Percentiles rank a stretch among this genome's conserved stretches.
Conservation (phyloP, 2,888 invertebrate genomes). For the Torymus texanus region DNA sequence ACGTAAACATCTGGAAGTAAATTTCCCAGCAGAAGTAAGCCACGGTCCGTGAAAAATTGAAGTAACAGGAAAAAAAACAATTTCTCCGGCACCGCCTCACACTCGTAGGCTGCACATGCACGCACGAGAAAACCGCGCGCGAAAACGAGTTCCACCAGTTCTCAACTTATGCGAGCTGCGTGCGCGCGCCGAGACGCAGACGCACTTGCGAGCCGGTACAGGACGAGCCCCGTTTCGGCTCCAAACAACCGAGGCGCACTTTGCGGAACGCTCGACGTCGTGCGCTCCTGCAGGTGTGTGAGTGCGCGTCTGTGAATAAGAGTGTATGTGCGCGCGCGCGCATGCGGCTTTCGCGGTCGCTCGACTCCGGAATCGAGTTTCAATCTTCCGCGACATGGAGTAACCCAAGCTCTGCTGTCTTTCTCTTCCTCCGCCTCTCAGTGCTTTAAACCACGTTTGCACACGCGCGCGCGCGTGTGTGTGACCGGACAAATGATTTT, state of each 20-base stretch:
- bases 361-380: constrained; percentile 45
- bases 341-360: constrained; percentile 49
- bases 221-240: too few relatives aligned
- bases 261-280: neutral
- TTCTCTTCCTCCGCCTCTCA: neutral
- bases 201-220: too few relatives aligned
- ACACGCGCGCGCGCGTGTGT: neutral
- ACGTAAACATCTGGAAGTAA: too few relatives aligned
- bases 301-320: too few relatives aligned
- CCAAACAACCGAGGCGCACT: constrained; percentile 9
- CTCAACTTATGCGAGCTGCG: neutral
- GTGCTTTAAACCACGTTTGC: neutral
- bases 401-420: constrained; percentile 35
- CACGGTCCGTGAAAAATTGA: too few relatives aligned
- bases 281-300: too few relatives aligned
- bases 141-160: constrained; percentile 29
- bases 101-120: constrained; percentile 3
- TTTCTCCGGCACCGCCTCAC: too few relatives aligned
- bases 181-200: constrained; percentile 1
- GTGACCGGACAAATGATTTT: constrained; percentile 35
- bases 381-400: constrained; percentile 38
- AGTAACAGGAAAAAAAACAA: too few relatives aligned
- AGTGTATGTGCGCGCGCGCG: neutral
- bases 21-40: too few relatives aligned
- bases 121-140: constrained; percentile 26